Evolutionary conservation across 2,113 vertebrate species (phyloP).

Genomic region (Alligator mississippiensis): DNA sequence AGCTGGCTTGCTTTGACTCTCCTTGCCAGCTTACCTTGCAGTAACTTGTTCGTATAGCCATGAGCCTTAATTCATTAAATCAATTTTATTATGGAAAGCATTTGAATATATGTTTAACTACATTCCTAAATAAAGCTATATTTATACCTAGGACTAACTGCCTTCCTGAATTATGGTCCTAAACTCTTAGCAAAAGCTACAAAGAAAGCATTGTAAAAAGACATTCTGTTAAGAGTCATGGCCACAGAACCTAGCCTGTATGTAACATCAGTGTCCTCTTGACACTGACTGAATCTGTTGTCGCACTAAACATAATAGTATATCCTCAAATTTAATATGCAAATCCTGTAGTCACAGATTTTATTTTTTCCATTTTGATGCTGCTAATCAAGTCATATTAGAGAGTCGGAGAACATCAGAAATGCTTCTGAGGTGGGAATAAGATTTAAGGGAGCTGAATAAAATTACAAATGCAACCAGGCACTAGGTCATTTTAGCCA

Average conservation of each 20-base stretch:
- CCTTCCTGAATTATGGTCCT: neutral
- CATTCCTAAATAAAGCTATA: neutral
- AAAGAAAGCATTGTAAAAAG: neutral
- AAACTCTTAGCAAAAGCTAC: neutral
- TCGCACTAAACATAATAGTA: neutral
- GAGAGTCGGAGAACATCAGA: neutral
- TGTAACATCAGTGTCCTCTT: neutral
- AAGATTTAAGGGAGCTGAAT: neutral
- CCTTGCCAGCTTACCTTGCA: too few species aligned
- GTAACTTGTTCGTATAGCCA: too few species aligned
- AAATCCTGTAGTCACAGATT: neutral
- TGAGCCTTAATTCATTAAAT: neutral
- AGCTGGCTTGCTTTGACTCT: too few species aligned
- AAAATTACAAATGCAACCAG: neutral
- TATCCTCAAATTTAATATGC: neutral
- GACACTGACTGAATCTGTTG: conserved; percentile 13
- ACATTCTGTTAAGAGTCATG: neutral
- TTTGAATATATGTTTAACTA: neutral
- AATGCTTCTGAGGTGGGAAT: neutral
- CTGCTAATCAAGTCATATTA: neutral
- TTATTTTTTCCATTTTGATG: neutral
- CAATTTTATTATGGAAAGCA: neutral
- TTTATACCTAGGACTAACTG: neutral
- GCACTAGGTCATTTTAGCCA: neutral
- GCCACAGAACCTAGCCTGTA: neutral